Evolutionary conservation across 2,797 vertebrate genomes (phyloP), one percentile per base, ranked within the genome.

Genomic region (Sebastes alutus): DNA sequence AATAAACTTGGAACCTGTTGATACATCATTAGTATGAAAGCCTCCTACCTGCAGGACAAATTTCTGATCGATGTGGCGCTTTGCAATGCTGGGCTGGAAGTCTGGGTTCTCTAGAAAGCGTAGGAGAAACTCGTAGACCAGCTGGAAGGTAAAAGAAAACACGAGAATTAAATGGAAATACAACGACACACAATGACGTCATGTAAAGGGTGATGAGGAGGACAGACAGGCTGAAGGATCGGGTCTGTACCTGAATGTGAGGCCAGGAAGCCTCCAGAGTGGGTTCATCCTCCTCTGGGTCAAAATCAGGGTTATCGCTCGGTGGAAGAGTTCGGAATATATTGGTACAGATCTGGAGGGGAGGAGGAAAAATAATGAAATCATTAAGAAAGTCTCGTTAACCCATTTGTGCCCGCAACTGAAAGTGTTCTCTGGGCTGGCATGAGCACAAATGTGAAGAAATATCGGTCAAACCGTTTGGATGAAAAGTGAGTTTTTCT

Each of bases 71-170:
- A 99, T 98, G 88, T 96, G 95, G 90, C 97, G 93, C 88, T 99
- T 99, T 12, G 98, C 98, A 87, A 98, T 97, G 93, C 97, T 99
- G 68, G 98, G 97, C 89, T 99, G 98, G 85, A 99, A 99, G 93
- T 99, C 98, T 0, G 97, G 98, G 86, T 98, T 99, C 93, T 99
- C 99, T 87, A 99, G 90, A 94, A 99, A 99, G 80, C 98, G 96
- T 89, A 99, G 95, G 84, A 99, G 97, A 94, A 99, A 99, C 94
- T 99, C 99, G 77, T 99, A 99, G 52, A 99, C 99, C 94, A 99
- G 83, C 99, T 99, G 90, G n/a, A 90, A 93, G 66, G 91, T 67
- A 20, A 87, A 80, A 66, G 1, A 1, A 60, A 72, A 63, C 30
- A 66, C 49, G 0, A 52, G 20, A n/a, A n/a, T 9, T 12, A 12